Conservation (phyloP, 1,140 invertebrate genomes). For the Agrypnia vestita region DNA sequence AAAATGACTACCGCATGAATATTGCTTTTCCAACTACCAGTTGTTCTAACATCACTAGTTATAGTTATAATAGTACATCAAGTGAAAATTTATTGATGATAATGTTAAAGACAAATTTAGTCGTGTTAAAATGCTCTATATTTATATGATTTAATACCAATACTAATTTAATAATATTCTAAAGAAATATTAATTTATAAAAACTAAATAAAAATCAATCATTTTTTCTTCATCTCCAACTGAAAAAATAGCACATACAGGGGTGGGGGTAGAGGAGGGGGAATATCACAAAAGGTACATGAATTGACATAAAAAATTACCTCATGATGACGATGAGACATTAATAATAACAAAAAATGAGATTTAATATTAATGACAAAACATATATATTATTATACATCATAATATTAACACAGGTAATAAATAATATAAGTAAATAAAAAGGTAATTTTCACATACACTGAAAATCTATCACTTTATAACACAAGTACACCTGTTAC, state of each 20-base stretch:
- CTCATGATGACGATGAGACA: neutral
- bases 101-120: constrained; percentile 22
- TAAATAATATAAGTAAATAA: constrained; percentile 8
- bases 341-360: constrained; percentile 12
- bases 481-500: constrained; percentile 28
- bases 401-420: constrained; percentile 1
- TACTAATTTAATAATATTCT: constrained; percentile 11
- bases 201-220: too few relatives aligned
- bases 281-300: constrained; percentile 31
- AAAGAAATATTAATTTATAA: neutral
- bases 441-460: constrained; percentile 34
- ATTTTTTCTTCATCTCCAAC: too few relatives aligned
- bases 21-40: constrained; percentile 41
- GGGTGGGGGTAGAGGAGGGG: too few relatives aligned
- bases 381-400: neutral
- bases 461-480: constrained; percentile 43
- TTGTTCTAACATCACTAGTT: constrained; percentile 20
- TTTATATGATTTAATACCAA: neutral
- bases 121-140: constrained; percentile 21
- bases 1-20: constrained; percentile 12
- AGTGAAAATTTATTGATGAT: constrained; percentile 20
- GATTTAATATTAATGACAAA: neutral
- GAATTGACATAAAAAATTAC: constrained; percentile 21
- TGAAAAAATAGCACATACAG: too few relatives aligned
- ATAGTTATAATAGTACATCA: neutral